These are phyloP conservation scores for Campoplex nolae DNA, from an alignment of 2,888 invertebrate species.

Conservation along the genomic window DNA sequence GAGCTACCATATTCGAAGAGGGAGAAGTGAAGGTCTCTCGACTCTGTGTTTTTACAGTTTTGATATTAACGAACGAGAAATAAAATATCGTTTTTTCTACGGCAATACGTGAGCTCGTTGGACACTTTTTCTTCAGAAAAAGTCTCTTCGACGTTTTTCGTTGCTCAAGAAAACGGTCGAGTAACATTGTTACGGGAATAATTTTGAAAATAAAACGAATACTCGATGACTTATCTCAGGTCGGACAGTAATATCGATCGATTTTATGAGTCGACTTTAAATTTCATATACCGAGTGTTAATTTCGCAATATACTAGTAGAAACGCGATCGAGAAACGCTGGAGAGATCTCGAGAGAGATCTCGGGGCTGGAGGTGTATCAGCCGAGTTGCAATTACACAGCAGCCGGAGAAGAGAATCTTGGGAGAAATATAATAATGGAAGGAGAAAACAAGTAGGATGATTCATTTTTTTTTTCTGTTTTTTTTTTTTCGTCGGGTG, in stretches of 20 bases:
- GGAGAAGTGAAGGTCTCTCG: too few species aligned
- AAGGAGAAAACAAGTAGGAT: slow-evolving; percentile 55
- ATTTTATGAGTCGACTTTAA: slow-evolving; percentile 23
- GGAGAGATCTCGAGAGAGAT: slow-evolving; percentile 23
- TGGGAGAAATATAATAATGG: slow-evolving; percentile 3
- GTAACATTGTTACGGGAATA: neutral
- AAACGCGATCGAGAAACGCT: neutral
- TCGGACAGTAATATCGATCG: slow-evolving; percentile 18
- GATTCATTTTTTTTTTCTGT: slow-evolving; percentile 33
- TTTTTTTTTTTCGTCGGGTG: slow-evolving; percentile 33
- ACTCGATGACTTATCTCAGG: neutral
- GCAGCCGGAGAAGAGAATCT: slow-evolving; percentile 44
- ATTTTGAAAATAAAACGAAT: slow-evolving; percentile 32
- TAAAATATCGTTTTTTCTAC: too few species aligned
- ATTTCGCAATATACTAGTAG: slow-evolving; percentile 41
- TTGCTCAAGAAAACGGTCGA: too few species aligned
- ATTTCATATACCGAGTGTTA: slow-evolving; percentile 28
- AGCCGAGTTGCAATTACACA: slow-evolving; percentile 34
- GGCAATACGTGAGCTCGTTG: too few species aligned
- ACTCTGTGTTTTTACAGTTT: too few species aligned
- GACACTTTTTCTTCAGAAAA: too few species aligned
- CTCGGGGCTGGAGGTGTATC: neutral
- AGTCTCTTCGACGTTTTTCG: too few species aligned
- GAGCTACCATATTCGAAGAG: too few species aligned
- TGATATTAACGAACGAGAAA: too few species aligned